These are phyloP conservation scores for Drosophila borealis DNA, from an alignment of 2,888 invertebrate species.

Conservation along the genomic window DNA sequence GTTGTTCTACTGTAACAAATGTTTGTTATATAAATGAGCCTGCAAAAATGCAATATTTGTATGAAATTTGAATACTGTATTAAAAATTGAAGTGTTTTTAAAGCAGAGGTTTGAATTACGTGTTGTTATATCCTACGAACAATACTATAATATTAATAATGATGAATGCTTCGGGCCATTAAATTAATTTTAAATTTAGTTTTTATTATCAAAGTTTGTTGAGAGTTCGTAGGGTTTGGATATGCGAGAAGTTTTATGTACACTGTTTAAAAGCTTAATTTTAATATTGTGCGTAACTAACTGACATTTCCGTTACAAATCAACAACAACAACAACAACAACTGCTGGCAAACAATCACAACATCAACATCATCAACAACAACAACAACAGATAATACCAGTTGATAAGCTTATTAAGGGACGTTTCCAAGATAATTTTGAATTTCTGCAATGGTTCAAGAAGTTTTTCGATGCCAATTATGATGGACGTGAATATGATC, in stretches of 20 bases:
- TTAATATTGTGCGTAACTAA: conserved; percentile 64
- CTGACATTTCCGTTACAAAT: conserved; percentile 81
- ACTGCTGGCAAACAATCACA: conserved; percentile 66
- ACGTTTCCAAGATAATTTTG: conserved; percentile 99
- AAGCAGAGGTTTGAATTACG: no score
- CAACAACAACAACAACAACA: conserved; percentile 41
- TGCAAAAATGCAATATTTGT: no score
- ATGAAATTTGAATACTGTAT: no score
- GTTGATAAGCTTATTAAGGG: conserved; percentile 99
- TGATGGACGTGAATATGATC: conserved; percentile 98
- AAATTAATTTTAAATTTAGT: no score
- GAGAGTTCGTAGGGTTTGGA: no score
- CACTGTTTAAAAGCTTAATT: conserved; percentile 26
- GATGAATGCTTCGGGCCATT: no score
- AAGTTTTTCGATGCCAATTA: conserved; percentile 99
- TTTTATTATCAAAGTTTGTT: no score
- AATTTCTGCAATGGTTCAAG: conserved; percentile 99
- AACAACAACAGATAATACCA: conserved; percentile 93
- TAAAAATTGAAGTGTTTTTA: no score
- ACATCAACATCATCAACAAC: conserved; percentile 75
- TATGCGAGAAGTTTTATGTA: conserved; percentile 13
- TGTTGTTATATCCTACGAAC: no score
- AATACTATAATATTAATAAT: no score
- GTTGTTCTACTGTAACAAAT: no score
- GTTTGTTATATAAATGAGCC: no score